Percentiles rank a stretch among this genome's conserved stretches.
phyloP scores from a whole-genome alignment of 64 coral and sea anemone species.

The Exaiptasia diaphana region DNA sequence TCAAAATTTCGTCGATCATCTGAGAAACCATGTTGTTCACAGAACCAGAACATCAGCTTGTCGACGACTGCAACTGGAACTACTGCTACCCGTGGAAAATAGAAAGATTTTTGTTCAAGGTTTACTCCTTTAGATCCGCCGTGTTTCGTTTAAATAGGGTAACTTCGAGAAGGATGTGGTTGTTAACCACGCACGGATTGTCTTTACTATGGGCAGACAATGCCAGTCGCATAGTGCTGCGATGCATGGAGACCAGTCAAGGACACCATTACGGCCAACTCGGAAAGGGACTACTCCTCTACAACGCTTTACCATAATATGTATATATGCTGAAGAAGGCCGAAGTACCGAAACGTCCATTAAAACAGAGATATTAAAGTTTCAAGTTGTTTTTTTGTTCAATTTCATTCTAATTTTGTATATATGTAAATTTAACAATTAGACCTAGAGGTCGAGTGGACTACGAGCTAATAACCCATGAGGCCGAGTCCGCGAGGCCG shows the following conservation, averaged over 20 bases:
- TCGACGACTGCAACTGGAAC: conserved; percentile 13
- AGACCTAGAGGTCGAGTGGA: no score
- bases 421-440: no score
- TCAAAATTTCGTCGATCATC: background rate
- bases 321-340: no score
- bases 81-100: background rate
- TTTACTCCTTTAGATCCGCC: background rate
- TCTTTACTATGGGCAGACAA: conserved; percentile 13
- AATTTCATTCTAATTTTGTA: no score
- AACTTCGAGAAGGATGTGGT: conserved; percentile 6
- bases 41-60: background rate
- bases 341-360: no score
- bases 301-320: no score
- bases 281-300: conserved; percentile 13
- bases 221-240: conserved; percentile 12
- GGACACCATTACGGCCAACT: background rate
- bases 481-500: no score
- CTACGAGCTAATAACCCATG: no score
- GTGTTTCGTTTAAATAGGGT: background rate
- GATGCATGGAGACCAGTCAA: conserved; percentile 6
- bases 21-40: conserved; percentile 3
- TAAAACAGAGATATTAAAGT: no score
- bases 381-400: no score
- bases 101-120: background rate
- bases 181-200: background rate